phyloP scores from a whole-genome alignment of 1,140 invertebrate species.

The Aradophagus sp. region DNA sequence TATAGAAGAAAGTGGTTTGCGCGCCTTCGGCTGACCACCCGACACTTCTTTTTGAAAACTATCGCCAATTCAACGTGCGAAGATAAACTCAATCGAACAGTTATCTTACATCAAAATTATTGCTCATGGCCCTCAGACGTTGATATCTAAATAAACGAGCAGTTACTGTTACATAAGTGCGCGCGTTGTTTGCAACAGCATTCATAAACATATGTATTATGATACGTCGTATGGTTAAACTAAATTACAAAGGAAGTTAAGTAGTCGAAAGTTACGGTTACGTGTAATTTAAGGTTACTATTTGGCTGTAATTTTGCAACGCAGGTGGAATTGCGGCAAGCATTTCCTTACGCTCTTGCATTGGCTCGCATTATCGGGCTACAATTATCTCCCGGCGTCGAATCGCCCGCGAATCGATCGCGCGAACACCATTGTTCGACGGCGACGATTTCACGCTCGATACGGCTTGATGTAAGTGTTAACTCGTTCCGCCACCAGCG shows the following conservation, averaged over 20 bases:
- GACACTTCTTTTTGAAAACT: too few relatives aligned
- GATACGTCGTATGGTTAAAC: slow-evolving; percentile 4
- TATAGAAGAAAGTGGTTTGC: too few relatives aligned
- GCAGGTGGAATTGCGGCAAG: slow-evolving; percentile 23
- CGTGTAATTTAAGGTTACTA: slow-evolving; percentile 17
- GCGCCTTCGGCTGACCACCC: too few relatives aligned
- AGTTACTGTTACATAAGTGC: slow-evolving; percentile 2
- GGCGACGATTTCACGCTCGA: too few relatives aligned
- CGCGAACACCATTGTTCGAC: too few relatives aligned
- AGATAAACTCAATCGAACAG: slow-evolving; percentile 2
- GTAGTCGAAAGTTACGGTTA: slow-evolving; percentile 8
- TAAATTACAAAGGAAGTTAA: slow-evolving; percentile 8
- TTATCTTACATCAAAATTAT: neutral
- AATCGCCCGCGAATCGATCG: too few relatives aligned
- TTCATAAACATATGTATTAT: slow-evolving; percentile 3
- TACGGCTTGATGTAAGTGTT: too few relatives aligned
- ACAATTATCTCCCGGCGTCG: too few relatives aligned
- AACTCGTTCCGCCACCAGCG: too few relatives aligned
- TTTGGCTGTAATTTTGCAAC: slow-evolving; percentile 23
- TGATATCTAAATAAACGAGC: slow-evolving; percentile 15
- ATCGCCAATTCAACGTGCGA: too few relatives aligned
- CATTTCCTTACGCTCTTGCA: slow-evolving; percentile 14
- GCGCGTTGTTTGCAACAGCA: too few relatives aligned
- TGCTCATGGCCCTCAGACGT: neutral
- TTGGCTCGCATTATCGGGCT: slow-evolving; percentile 1